Evolutionary conservation across 1,140 invertebrate genomes (phyloP), one percentile per base, ranked within the genome.

Genomic region (Drosophila pruinosa): DNA sequence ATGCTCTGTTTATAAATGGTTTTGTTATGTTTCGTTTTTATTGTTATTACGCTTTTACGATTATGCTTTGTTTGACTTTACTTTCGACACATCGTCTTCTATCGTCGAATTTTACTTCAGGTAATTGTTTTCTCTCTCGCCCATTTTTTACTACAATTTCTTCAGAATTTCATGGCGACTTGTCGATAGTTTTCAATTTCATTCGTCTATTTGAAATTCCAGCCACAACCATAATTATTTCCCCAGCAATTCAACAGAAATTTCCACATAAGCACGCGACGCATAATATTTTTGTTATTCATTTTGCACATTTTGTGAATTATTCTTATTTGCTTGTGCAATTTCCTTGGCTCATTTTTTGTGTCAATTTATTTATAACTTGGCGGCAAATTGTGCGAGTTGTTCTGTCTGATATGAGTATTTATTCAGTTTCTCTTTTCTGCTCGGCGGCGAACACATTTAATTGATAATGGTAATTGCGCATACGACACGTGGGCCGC

Each of bases 311-410:
- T 57, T 57, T 31, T 52, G 17, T 47, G n/a, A 15, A 24, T 65
- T 56, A 34, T 45, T 21, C 48, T 54, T 31, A 45, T 36, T 45
- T 59, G 24, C n/a, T 53, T 43, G 17, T 31, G 34, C 31, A 14
- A 2, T 28, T 38, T 34, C 17, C 8, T 28, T 26, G 43, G 26
- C 19, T 65, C 19, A 34, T 45, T 52, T 47, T 67, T 63, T 4
- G 48, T 38, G 48, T 39, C 22, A 41, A 57, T 64, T 71, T 67
- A 71, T 71, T 65, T 71, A 57, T 71, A 64, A 19, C 41, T 56
- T 6, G 41, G 28, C 12, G 2, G 58, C 41, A 31, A 59, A 38
- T 14, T 48, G 15, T 39, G 26, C 17, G 38, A 14, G 26, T 53
- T 52, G n/a, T 7, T 28, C 8, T 22, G 14, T 6, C 10, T 31